Conservation (phyloP, 64 coral and sea anemone genomes). For the Hydrozoanthus tunicans region DNA sequence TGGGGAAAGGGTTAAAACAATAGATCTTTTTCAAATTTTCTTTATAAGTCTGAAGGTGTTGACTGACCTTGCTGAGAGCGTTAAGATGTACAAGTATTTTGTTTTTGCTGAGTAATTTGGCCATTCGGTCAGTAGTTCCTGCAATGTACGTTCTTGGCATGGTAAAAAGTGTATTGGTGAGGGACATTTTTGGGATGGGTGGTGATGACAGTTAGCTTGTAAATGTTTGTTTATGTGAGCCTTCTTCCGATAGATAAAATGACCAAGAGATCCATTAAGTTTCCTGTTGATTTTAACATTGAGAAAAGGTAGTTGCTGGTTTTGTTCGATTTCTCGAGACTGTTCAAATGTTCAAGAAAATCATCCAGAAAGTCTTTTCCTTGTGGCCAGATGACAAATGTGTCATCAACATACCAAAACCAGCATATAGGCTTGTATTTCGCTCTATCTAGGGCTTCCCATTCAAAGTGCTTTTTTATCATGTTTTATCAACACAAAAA, state of each 20-base stretch:
- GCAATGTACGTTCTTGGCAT: not conserved
- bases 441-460: too few relatives aligned
- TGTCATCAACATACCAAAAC: too few relatives aligned
- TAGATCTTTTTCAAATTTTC: slow-evolving; percentile 36
- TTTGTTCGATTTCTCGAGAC: too few relatives aligned
- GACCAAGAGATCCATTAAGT: not conserved
- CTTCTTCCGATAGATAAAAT: not conserved
- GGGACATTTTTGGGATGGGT: slow-evolving; percentile 6
- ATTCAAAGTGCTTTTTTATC: too few relatives aligned
- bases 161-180: slow-evolving; percentile 11
- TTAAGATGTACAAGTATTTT: slow-evolving; percentile 1
- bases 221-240: not conserved
- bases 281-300: not conserved
- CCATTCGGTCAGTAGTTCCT: too few relatives aligned
- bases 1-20: not conserved
- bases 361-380: too few relatives aligned
- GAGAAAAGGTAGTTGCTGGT: slow-evolving; percentile 7
- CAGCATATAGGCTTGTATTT: too few relatives aligned
- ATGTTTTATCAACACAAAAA: too few relatives aligned
- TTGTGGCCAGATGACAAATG: too few relatives aligned
- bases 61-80: slow-evolving; percentile 3
- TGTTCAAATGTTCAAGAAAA: too few relatives aligned
- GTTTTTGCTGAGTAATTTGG: too few relatives aligned
- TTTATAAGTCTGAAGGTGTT: not conserved
- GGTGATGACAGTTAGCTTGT: not conserved